A percentile compares a stretch with the other conserved stretches of the same genome.
phyloP scores from a whole-genome alignment of 2,797 vertebrate species.

The Oreortyx pictus region DNA sequence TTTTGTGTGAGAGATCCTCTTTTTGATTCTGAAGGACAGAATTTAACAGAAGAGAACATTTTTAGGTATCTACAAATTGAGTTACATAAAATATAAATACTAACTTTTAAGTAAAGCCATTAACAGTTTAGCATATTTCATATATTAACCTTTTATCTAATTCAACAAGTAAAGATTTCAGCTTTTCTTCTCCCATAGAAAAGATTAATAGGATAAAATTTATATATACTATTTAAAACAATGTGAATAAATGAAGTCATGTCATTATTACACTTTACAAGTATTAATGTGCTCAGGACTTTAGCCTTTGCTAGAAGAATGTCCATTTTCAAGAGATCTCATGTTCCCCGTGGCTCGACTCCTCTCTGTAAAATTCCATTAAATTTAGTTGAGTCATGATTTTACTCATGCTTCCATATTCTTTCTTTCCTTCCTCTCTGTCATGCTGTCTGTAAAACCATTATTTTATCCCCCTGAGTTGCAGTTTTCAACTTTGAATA shows the following conservation, averaged over 20 bases:
- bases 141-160: not conserved
- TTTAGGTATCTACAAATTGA: slow-evolving; percentile 81
- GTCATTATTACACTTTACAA: not conserved
- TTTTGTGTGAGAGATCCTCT: slow-evolving; percentile 85
- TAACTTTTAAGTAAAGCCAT: not conserved
- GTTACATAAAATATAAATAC: not conserved
- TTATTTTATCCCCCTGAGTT: not conserved
- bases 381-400: not conserved
- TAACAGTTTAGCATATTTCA: not conserved
- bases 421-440: not conserved
- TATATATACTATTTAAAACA: not conserved
- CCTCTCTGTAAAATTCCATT: not conserved
- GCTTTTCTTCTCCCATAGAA: not conserved
- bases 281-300: not conserved
- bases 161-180: not conserved
- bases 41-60: slow-evolving; percentile 74
- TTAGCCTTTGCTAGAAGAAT: not conserved
- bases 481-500: not conserved
- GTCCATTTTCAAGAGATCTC: not conserved
- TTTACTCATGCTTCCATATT: not conserved
- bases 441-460: not conserved
- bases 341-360: not conserved
- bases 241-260: not conserved
- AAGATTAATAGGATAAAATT: not conserved
- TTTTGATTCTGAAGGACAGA: slow-evolving; percentile 72